These are phyloP conservation scores for Cyclargus thomasi DNA, from an alignment of 1,140 invertebrate species.

Conservation along the genomic window DNA sequence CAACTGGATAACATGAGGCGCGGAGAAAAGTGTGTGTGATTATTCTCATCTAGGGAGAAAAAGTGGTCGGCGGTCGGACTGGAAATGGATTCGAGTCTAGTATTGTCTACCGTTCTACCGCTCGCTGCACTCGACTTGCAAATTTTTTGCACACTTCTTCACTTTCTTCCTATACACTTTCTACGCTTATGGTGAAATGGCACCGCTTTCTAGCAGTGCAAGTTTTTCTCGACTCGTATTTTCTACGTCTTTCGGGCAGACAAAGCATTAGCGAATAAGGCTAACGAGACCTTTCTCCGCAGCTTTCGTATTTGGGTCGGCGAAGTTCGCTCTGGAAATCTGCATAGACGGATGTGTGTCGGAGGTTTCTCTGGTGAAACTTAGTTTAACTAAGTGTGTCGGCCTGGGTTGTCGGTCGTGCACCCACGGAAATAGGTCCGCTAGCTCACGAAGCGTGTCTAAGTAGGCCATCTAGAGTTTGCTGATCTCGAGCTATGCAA, in stretches of 20 bases:
- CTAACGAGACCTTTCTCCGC: constrained; percentile 32
- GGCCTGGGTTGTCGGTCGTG: constrained; percentile 41
- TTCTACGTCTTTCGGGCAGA: constrained; percentile 10
- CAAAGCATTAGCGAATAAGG: background rate
- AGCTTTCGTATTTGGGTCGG: constrained; percentile 57
- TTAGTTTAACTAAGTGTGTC: constrained; percentile 68
- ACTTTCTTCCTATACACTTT: constrained; percentile 74
- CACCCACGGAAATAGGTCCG: constrained; percentile 65
- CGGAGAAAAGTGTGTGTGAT: constrained; percentile 51
- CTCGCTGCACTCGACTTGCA: constrained; percentile 49
- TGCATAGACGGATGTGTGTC: constrained; percentile 71
- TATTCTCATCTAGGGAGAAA: constrained; percentile 55
- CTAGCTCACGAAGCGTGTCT: constrained; percentile 63
- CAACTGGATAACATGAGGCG: constrained; percentile 60
- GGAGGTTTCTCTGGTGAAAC: constrained; percentile 72
- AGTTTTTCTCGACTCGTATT: constrained; percentile 65
- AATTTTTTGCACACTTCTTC: constrained; percentile 67
- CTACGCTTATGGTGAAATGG: constrained; percentile 71
- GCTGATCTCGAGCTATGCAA: constrained; percentile 55
- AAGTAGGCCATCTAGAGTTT: constrained; percentile 58
- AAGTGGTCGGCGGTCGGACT: constrained; percentile 51
- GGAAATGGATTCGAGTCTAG: constrained; percentile 54
- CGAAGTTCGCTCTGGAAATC: constrained; percentile 67
- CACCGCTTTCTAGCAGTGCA: constrained; percentile 72
- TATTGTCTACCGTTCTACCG: constrained; percentile 49